Percentiles rank a stretch among this genome's conserved stretches.
phyloP scores from a whole-genome alignment of 2,113 vertebrate genomes.

The Mobula hypostoma region DNA sequence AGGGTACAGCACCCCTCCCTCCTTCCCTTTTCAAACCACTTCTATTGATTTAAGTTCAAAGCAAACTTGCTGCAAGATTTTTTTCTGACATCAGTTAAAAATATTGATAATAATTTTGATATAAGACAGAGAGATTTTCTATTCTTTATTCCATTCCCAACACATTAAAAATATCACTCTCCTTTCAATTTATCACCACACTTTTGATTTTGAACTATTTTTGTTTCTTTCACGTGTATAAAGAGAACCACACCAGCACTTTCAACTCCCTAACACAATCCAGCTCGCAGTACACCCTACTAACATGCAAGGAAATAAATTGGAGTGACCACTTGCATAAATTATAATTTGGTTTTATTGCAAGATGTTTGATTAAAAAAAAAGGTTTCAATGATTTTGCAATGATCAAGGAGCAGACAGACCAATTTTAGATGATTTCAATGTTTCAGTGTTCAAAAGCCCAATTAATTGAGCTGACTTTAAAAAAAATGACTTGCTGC shows the following conservation, averaged over 20 bases:
- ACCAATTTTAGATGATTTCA: not conserved
- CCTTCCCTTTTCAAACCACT: not conserved
- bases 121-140: not conserved
- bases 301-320: slow-evolving; percentile 3
- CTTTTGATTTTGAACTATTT: not conserved
- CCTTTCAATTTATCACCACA: not conserved
- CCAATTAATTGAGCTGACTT: slow-evolving; percentile 26
- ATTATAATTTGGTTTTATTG: slow-evolving; percentile 9
- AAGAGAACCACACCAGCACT: not conserved
- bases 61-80: not conserved
- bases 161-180: not conserved
- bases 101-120: not conserved
- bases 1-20: not conserved
- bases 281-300: not conserved
- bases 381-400: not conserved
- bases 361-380: not conserved
- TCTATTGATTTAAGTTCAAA: not conserved
- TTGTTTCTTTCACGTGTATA: not conserved
- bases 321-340: not conserved
- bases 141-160: not conserved
- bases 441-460: not conserved
- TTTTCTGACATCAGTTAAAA: not conserved
- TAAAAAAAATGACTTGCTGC: not conserved
- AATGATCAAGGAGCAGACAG: not conserved
- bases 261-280: not conserved